Percentiles rank a stretch among this genome's conserved stretches.
Evolutionary conservation across 1,140 invertebrate species (phyloP).

Genomic region (Notospermus geniculatus): DNA sequence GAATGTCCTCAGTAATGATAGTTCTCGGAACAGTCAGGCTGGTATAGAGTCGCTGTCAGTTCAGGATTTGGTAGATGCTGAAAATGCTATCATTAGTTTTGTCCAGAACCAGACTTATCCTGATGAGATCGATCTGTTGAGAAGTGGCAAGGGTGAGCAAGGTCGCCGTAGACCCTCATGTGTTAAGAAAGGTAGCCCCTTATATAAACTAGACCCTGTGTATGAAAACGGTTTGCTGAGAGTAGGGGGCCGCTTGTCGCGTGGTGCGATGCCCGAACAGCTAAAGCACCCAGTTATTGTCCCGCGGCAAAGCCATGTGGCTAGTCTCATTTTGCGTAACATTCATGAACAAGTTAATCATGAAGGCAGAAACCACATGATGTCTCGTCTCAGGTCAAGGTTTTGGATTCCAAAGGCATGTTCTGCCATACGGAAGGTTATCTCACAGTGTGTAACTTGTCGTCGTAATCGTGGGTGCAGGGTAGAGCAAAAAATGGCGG

Average conservation of each 20-base stretch:
- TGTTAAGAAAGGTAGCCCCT: slow-evolving; percentile 12
- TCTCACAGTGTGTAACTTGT: neutral
- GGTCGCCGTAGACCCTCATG: no score
- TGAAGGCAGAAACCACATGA: slow-evolving; percentile 11
- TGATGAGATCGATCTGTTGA: slow-evolving; percentile 13
- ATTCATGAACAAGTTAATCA: slow-evolving; percentile 13
- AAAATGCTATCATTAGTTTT: slow-evolving; percentile 7
- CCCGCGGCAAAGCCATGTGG: slow-evolving; percentile 10
- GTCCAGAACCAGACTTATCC: slow-evolving; percentile 11
- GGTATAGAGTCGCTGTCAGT: no score
- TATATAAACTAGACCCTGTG: slow-evolving; percentile 22
- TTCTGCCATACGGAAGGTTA: neutral
- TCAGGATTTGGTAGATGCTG: neutral
- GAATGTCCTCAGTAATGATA: neutral
- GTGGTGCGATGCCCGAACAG: slow-evolving; percentile 6
- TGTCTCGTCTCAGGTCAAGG: neutral
- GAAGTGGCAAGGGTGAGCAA: no score
- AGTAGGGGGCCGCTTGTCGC: slow-evolving; percentile 20
- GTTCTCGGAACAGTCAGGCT: neutral
- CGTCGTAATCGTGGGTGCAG: neutral
- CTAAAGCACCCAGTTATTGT: slow-evolving; percentile 23
- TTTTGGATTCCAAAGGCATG: neutral
- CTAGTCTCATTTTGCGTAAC: slow-evolving; percentile 13
- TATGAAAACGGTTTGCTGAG: slow-evolving; percentile 14
- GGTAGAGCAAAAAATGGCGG: slow-evolving; percentile 21